Evolutionary conservation across 2,888 invertebrate genomes (phyloP), one percentile per base, ranked within the genome.

Genomic region (Epinotia nisella): DNA sequence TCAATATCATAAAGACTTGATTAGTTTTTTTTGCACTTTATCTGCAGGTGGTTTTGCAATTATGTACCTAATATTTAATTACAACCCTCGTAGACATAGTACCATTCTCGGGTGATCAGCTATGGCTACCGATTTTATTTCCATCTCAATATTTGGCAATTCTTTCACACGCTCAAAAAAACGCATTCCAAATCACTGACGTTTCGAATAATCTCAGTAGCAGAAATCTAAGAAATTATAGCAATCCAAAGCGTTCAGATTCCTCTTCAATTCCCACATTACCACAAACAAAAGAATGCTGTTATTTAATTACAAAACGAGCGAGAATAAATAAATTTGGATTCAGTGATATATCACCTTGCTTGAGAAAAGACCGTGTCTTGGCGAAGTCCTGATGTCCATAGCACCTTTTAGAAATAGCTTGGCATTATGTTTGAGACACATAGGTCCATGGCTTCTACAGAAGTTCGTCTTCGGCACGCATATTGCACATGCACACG

Each of bases 381-480:
- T 9, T 2, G 9, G 19, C 1, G 3, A 35, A 53, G 17, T 5
- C 17, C 51, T 29, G 17, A 7, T 64, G 11, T 35, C 11, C 1
- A 60, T 35, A 35, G 17, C 7, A 13, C 61, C 41, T 49, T 62
- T 17, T 24, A 62, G 49, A 24, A 10, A 21, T 9, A 21, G 5
- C n/a, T 0, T 29, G n/a, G 24, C 13, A 10, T 19, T 65, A 35
- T 55, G 9, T 35, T 49, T 66, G 45, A 35, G 35, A 61, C 35
- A 49, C 11, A 49, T 68, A 55, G 24, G 87, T 89, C 88, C 76
- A 80, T 84, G 89, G 90, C 91, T 90, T 86, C 90, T 82, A 80
- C 81, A 87, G 92, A 84, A 90, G 91, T 86, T 77, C 69, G 71
- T 77, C 72, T 77, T 76, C 75, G 75, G 60, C 89, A 87, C 87